Evolutionary conservation across 1,140 invertebrate species (phyloP), one percentile per base, ranked within the genome.

Genomic region (Drosophila subobscura): DNA sequence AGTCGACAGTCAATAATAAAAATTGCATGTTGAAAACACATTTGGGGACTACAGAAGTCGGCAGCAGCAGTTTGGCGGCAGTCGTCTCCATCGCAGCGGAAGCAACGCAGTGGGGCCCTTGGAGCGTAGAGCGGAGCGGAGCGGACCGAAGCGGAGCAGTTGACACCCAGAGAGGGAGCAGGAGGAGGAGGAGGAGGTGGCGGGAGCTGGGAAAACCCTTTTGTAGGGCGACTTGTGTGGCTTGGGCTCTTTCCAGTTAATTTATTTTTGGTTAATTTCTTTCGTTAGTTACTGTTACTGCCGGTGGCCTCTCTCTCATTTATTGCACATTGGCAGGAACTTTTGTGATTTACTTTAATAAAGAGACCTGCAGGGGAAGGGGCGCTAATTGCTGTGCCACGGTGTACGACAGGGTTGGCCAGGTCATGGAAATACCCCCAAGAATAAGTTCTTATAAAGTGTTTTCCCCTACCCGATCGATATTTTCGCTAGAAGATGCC

Each of bases 261-360:
- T 86, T 85, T 85, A 85, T 86, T 85, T 85, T 86, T 73, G 81
- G 77, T 85, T 85, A 85, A 85, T 86, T 85, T 80, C 72, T 71
- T 86, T 77, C 77, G 80, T 86, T 85, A 80, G 80, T 85, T 86
- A 80, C 74, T 86, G 72, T 76, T 77, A 79, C 65, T 72, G 64
- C 74, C 51, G 74, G 67, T 63, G 73, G 51, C 57, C 47, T n/a
- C n/a, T n/a, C n/a, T 44, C 52, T 45, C 63, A 65, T 83, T 84
- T 84, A 84, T 79, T 85, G 79, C 79, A 85, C 58, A 72, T 85
- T 85, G 80, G 72, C 79, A 83, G 79, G 79, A 83, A 83, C 60
- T 50, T 50, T 55, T 50, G 40, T 61, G 71, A 73, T 73, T 72
- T 73, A 63, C 71, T 72, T 63, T 23, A n/a, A 37, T 41, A 54